Evolutionary conservation across 1,140 invertebrate genomes (phyloP), one percentile per base, ranked within the genome.

Genomic region (Heterodera schachtii): DNA sequence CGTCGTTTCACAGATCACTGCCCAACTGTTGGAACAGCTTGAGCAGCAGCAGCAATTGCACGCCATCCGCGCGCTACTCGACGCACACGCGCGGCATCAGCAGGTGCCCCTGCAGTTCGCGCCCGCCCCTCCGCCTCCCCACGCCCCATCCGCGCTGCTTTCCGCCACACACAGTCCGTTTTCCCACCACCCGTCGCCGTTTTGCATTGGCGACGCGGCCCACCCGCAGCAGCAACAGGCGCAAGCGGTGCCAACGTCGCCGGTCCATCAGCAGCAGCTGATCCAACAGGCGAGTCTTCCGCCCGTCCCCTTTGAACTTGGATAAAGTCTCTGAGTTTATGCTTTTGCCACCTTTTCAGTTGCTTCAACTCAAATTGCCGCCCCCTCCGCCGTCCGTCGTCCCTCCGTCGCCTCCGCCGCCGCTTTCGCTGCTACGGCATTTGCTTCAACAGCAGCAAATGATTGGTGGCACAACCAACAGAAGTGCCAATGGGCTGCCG

Each of bases 21-120:
- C 77, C 4, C 8, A 64, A 11, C 70, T 78, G 41, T 31, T 78
- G 2, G 77, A 78, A 69, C 77, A 77, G 4, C 52, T 64, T 4
- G 52, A 77, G 41, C 75, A 77, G 41, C 75, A 78, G 70, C 77
- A 78, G 31, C 77, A 78, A 41, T 41, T 70, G 6, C 77, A 78
- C 11, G 64, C 52, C 47, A 71, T 78, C 11, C 77, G 77, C 13
- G 64, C 77, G 46, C 70, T 78, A 31, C 77, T 78, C 13, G 77
- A 78, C 47, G 49, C 70, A 4, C 69, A 71, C 41, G 41, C 11
- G 43, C 77, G 19, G 66, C 77, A 44, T 31, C 77, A 71, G 21
- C 64, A 43, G 66, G n/a, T 43, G 70, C 64, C 41, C 0, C 75
- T 41, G 46, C 66, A 16, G 46, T 49, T 31, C 47, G 43, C 19